These are phyloP conservation scores for Metellina segmentata DNA, from an alignment of 2,888 invertebrate species.

Conservation along the genomic window DNA sequence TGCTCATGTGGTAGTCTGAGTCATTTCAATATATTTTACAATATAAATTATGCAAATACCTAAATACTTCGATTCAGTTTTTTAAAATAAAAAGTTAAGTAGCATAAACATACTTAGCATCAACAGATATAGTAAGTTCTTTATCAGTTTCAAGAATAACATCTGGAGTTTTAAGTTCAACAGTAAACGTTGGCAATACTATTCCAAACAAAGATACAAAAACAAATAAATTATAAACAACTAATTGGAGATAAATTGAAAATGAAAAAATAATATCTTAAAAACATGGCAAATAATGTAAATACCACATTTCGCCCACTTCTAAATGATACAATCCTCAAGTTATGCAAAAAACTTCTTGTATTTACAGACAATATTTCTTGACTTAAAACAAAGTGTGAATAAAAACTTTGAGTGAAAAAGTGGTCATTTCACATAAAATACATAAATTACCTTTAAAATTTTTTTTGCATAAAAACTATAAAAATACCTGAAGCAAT, in stretches of 20 bases:
- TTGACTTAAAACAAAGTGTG: too few relatives aligned
- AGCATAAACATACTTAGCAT: constrained; percentile 54
- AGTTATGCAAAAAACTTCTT: too few relatives aligned
- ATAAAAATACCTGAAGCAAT: too few relatives aligned
- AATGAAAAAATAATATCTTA: neutral
- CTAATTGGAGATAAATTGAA: neutral
- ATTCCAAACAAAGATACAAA: neutral
- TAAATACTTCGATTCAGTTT: neutral
- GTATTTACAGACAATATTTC: too few relatives aligned
- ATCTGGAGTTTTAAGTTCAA: constrained; percentile 76
- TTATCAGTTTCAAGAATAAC: constrained; percentile 72
- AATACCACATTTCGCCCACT: too few relatives aligned
- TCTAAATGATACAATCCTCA: too few relatives aligned
- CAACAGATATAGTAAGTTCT: constrained; percentile 50
- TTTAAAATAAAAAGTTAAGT: neutral
- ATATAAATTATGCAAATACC: constrained; percentile 60
- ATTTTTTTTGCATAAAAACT: too few relatives aligned
- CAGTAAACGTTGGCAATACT: constrained; percentile 77
- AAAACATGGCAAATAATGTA: neutral
- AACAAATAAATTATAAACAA: neutral
- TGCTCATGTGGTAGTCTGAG: too few relatives aligned
- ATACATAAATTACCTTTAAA: too few relatives aligned
- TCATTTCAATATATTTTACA: constrained; percentile 2
- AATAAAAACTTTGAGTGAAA: too few relatives aligned
- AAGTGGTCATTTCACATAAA: too few relatives aligned